Evolutionary conservation across 2,888 invertebrate species (phyloP).

Genomic region (Meandrusa payeni): DNA sequence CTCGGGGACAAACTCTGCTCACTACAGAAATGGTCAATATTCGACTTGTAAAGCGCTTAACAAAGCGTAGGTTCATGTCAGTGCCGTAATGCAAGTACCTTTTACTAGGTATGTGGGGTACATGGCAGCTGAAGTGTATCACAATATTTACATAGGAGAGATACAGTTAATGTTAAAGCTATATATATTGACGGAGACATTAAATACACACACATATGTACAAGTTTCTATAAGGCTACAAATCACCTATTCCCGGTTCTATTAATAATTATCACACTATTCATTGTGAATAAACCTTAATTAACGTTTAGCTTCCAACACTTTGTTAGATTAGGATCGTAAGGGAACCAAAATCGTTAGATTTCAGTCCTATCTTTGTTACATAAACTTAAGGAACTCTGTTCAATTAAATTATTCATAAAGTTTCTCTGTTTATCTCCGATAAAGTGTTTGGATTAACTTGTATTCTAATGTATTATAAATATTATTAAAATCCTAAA

Average conservation of each 20-base stretch:
- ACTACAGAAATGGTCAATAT: too few relatives aligned
- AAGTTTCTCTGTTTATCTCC: conserved; percentile 28
- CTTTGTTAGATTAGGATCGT: conserved; percentile 25
- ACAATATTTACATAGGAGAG: conserved; percentile 62
- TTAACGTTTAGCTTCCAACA: conserved; percentile 15
- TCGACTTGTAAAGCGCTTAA: too few relatives aligned
- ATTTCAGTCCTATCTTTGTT: conserved; percentile 29
- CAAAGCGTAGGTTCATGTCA: too few relatives aligned
- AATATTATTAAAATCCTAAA: conserved; percentile 14
- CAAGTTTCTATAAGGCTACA: conserved; percentile 36
- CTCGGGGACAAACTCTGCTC: too few relatives aligned
- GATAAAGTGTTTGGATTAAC: conserved; percentile 18
- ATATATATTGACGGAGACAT: conserved; percentile 41
- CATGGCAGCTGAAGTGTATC: conserved; percentile 68
- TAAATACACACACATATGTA: conserved; percentile 45
- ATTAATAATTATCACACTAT: conserved; percentile 43
- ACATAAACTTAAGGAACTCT: conserved; percentile 52
- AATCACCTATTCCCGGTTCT: conserved; percentile 45
- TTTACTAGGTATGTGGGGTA: conserved; percentile 32
- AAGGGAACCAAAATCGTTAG: conserved; percentile 30
- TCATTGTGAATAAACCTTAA: conserved; percentile 26
- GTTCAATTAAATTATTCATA: conserved; percentile 57
- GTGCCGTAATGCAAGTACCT: too few relatives aligned
- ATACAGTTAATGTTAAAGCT: conserved; percentile 64
- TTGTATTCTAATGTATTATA: too few relatives aligned